phyloP scores from a whole-genome alignment of 2,888 invertebrate species.

The Orthosia cruda region DNA sequence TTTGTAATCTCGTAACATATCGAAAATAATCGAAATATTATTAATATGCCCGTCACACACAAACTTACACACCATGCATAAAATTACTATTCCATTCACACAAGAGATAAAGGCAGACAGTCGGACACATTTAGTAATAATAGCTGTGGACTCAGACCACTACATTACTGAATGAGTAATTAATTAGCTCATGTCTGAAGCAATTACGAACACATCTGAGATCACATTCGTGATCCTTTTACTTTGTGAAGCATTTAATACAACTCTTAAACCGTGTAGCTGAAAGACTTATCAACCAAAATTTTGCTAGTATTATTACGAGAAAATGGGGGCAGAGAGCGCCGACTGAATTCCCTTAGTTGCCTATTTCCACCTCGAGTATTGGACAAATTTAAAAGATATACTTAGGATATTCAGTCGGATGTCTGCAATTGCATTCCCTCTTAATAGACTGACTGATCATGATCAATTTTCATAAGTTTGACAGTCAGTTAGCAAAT shows the following conservation, averaged over 20 bases:
- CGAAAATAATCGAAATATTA: slow-evolving; percentile 24
- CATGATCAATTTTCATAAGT: not conserved
- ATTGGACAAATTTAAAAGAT: no score
- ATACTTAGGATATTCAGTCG: no score
- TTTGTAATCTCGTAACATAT: slow-evolving; percentile 3
- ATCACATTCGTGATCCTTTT: slow-evolving; percentile 37
- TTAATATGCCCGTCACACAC: slow-evolving; percentile 36
- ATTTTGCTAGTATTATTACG: not conserved
- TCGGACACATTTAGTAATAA: slow-evolving; percentile 33
- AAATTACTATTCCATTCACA: slow-evolving; percentile 50
- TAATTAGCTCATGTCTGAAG: slow-evolving; percentile 52
- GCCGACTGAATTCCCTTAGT: no score
- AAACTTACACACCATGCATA: slow-evolving; percentile 52
- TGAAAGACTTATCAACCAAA: slow-evolving; percentile 3
- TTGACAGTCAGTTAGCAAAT: not conserved
- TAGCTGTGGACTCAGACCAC: slow-evolving; percentile 22
- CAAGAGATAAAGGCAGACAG: slow-evolving; percentile 21
- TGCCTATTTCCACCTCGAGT: no score
- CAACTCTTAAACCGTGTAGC: not conserved
- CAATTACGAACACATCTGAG: slow-evolving; percentile 21
- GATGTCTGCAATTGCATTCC: no score
- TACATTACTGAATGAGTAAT: slow-evolving; percentile 41
- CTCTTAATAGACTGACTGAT: not conserved
- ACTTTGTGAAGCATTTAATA: slow-evolving; percentile 4
- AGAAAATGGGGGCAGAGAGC: no score